Evolutionary conservation across 2,888 invertebrate species (phyloP), one percentile per base, ranked within the genome.

Genomic region (Cheilosia impressa): DNA sequence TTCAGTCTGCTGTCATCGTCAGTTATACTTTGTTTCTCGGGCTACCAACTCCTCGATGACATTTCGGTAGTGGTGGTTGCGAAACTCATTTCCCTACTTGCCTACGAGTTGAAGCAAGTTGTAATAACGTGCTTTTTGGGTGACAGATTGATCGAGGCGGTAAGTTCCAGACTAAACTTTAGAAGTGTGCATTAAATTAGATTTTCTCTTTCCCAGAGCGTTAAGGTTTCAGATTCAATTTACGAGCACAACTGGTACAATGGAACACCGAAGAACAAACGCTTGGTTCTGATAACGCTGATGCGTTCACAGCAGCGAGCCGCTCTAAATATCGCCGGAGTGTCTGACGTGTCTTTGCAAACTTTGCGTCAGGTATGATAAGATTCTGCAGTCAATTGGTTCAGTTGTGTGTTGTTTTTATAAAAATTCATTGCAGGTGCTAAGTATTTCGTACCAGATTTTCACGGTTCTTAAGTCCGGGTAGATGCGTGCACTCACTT

Each of bases 21-120:
- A 1, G 75, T 88, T n/a, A 88, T 88, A 2, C 57, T 89, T 1
- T 88, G 88, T 34, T 87, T 87, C 27, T 53, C 65, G 4, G 78
- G 77, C 19, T 88, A 77, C 58, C 88, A 87, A 19, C 27, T 89
- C n/a, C 71, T 88, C 41, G 87, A 72, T 1, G 87, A 88, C 31
- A 38, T 87, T 0, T 50, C 88, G 3, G 1, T 83, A 1, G 1
- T 87, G 7, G 24, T 9, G 0, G 7, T 87, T 4, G 1, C 80
- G 0, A 88, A 78, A 47, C 15, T 76, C 1, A 13, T 87, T 0
- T 6, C 78, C 7, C 5, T 89, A 15, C 66, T 88, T 1, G 1
- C 52, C 10, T 89, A 87, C 22, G 88, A 89, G 65, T 57, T 88
- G 55, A 88, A 89, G 17, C 88, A 89, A 52, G 87, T 88, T 9